Base-by-base conservation (phyloP, 2,113 vertebrate species). In the Dunckerocampus dactyliophorus region DNA sequence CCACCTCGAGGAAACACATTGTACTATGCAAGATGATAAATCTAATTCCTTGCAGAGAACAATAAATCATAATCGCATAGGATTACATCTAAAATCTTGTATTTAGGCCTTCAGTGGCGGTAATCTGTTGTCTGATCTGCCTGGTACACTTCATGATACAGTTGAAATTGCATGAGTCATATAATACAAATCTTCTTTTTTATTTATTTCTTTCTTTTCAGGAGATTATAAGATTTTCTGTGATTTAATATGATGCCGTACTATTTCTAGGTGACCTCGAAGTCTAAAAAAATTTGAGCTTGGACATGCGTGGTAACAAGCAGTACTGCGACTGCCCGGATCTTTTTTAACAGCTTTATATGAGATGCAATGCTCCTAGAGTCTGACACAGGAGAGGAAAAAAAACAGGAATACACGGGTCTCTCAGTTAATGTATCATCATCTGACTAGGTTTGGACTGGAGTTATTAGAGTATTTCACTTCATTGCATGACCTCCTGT, bases 381-480 rank as follows among this genome's bases (percentile, higher is more conserved):
- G 69, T 59, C 49, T 37, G 67, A 72, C 65, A 72, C 45, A 59
- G 9, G 9, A 58, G 14, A 82, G 64, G 71, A 68, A 64, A 68
- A 71, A 70, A 79, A 76, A 75, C 69, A 88, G 82, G 80, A 88
- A 89, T 83, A 86, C 78, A 77, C 85, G 79, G 75, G 76, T 79
- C 78, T 73, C 75, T 73, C 85, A 89, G 87, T 92, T 92, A 91
- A 93, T 95, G 93, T 93, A 92, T 95, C 93, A 94, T 92, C 92
- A 87, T 91, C 92, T 93, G 93, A 89, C 92, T 89, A 91, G 90
- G 92, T 93, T 94, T 93, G 93, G 91, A 92, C 92, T 92, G 92
- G 92, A 92, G 91, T 94, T 95, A 94, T 94, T 93, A 93, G 92
- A 93, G 92, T 95, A 93, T 96, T 95, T 93, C 91, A 93, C 93